These are phyloP conservation scores for Noctuana brunneofusca DNA, from an alignment of 2,888 invertebrate genomes.

Conservation along the genomic window DNA sequence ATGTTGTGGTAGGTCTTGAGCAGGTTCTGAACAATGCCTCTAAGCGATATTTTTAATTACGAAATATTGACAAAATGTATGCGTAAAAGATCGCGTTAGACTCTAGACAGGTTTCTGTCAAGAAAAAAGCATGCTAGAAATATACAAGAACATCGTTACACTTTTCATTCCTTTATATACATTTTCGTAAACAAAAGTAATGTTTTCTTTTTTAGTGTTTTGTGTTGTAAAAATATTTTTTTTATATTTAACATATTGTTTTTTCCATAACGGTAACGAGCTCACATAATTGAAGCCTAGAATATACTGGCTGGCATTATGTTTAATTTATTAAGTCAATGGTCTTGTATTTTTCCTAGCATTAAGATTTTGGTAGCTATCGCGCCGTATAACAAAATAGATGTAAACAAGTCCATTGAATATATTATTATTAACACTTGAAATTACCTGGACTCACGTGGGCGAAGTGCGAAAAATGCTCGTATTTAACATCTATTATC, in stretches of 20 bases:
- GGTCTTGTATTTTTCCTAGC: slow-evolving; percentile 1
- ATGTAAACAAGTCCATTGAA: slow-evolving; percentile 21
- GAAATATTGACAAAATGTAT: neutral
- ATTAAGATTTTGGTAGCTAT: slow-evolving; percentile 1
- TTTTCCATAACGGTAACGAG: too few relatives aligned
- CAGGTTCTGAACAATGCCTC: neutral
- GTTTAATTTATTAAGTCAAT: neutral
- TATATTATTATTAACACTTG: slow-evolving; percentile 9
- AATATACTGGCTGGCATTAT: neutral
- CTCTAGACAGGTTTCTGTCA: too few relatives aligned
- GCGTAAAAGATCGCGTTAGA: too few relatives aligned
- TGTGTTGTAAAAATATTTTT: too few relatives aligned
- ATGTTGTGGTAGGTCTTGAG: slow-evolving; percentile 8
- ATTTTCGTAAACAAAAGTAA: too few relatives aligned
- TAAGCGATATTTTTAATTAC: too few relatives aligned
- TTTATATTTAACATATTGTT: too few relatives aligned
- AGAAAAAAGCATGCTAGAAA: too few relatives aligned
- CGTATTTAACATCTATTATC: neutral
- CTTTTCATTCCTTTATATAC: too few relatives aligned
- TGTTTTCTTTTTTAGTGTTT: too few relatives aligned
- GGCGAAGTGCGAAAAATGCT: slow-evolving; percentile 14
- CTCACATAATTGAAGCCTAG: too few relatives aligned
- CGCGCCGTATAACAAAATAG: neutral
- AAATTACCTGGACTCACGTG: slow-evolving; percentile 7
- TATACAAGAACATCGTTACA: too few relatives aligned